Evolutionary conservation across 2,888 invertebrate species (phyloP).

Genomic region (Drosophila recens): DNA sequence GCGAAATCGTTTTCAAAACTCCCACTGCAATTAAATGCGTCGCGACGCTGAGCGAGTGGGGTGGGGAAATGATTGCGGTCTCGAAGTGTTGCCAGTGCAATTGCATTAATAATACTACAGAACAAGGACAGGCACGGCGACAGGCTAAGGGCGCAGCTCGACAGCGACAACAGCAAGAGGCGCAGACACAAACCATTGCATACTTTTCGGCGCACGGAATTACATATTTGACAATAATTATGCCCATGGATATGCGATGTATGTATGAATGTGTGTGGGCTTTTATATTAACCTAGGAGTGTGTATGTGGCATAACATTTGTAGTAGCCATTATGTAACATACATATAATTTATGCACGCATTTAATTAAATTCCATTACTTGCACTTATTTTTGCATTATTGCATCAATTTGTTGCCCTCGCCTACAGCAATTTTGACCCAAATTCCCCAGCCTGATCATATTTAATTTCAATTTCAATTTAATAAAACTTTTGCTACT

Average conservation of each 20-base stretch:
- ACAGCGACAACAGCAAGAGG: constrained; percentile 11
- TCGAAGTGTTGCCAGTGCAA: constrained; percentile 49
- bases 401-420: constrained; percentile 34
- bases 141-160: constrained; percentile 14
- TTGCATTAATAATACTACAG: constrained; percentile 71
- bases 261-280: constrained; percentile 3
- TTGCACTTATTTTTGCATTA: constrained; percentile 54
- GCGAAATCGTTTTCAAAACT: constrained; percentile 27
- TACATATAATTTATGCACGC: constrained; percentile 78
- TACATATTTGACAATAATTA: constrained; percentile 77
- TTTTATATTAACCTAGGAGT: constrained; percentile 18
- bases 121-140: constrained; percentile 36
- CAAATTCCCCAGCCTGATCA: constrained; percentile 44
- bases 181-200: constrained; percentile 36
- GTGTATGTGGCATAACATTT: constrained; percentile 26
- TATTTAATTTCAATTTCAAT: constrained; percentile 53
- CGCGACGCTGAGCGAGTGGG: constrained; percentile 12
- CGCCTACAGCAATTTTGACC: constrained; percentile 46
- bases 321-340: constrained; percentile 67
- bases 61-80: constrained; percentile 49
- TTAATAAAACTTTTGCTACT: constrained; percentile 36
- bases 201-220: constrained; percentile 68
- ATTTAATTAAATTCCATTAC: constrained; percentile 81
- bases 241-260: constrained; percentile 42
- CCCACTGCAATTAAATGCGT: constrained; percentile 7